phyloP scores from a whole-genome alignment of 2,797 vertebrate genomes.

The Hydrocynus forskahlii region DNA sequence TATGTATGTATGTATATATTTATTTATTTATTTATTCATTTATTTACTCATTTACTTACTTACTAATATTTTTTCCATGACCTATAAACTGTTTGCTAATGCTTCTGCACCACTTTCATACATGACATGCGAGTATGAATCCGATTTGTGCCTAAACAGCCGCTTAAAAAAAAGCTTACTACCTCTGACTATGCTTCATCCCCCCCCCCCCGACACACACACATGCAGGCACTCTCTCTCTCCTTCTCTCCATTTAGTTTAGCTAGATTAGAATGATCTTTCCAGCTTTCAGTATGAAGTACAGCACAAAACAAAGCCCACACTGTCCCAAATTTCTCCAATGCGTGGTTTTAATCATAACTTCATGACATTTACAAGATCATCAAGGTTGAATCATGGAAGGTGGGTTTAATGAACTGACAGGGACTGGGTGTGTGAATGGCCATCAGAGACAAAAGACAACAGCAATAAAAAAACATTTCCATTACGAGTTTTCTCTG shows the following conservation, averaged over 20 bases:
- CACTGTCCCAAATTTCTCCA: background rate
- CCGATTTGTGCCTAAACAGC: no score
- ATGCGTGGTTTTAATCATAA: background rate
- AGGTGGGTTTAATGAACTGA: background rate
- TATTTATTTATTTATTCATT: no score
- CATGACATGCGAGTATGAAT: no score
- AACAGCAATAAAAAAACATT: background rate
- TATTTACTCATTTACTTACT: no score
- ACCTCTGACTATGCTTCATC: no score
- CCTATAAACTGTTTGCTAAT: no score
- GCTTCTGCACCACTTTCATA: no score
- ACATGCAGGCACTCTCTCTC: background rate
- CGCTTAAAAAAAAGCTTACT: no score
- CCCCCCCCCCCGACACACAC: background rate
- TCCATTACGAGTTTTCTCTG: background rate
- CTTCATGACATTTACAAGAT: constrained; percentile 15
- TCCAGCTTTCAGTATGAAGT: constrained; percentile 7
- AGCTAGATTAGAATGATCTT: constrained; percentile 15
- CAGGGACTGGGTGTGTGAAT: background rate
- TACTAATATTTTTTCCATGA: no score
- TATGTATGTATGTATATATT: no score
- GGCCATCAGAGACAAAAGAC: background rate
- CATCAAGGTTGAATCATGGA: constrained; percentile 13
- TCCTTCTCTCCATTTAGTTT: background rate
- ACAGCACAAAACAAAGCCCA: background rate